Percentiles rank a stretch among this genome's conserved stretches.
Evolutionary conservation across 2,113 vertebrate genomes (phyloP).

Genomic region (Gnathonemus echidnorhynchus): DNA sequence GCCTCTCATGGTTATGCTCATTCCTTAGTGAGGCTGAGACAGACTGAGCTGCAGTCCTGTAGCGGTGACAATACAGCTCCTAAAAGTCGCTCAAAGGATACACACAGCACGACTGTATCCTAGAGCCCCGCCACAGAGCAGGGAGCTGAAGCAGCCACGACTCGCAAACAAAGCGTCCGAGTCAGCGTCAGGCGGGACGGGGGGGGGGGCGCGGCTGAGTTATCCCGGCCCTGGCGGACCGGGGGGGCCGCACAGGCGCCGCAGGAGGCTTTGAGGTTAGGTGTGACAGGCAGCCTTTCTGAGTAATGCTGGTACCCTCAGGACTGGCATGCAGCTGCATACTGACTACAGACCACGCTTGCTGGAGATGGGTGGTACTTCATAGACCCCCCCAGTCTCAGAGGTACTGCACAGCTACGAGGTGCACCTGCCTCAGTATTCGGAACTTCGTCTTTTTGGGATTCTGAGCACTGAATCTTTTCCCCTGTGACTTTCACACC

Average conservation of each 20-base stretch:
- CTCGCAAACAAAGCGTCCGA: background rate
- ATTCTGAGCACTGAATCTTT: background rate
- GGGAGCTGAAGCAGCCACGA: background rate
- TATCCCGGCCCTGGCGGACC: background rate
- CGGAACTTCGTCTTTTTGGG: background rate
- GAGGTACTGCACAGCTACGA: background rate
- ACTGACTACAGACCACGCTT: background rate
- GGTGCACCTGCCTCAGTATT: background rate
- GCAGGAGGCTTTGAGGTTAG: background rate
- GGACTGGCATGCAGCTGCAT: background rate
- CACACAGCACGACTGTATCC: background rate
- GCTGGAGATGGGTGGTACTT: background rate
- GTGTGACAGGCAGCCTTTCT: background rate
- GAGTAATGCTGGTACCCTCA: background rate
- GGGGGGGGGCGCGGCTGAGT: background rate
- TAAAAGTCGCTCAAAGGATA: background rate
- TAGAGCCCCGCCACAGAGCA: background rate
- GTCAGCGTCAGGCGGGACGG: background rate
- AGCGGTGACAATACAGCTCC: background rate
- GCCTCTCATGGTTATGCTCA: background rate
- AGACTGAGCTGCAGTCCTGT: background rate
- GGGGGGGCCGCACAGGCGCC: background rate
- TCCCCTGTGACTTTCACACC: background rate
- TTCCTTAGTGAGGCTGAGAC: background rate
- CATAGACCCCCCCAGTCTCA: background rate